Conservation (phyloP, 2,113 vertebrate species). For the Macrotis lagotis region DNA sequence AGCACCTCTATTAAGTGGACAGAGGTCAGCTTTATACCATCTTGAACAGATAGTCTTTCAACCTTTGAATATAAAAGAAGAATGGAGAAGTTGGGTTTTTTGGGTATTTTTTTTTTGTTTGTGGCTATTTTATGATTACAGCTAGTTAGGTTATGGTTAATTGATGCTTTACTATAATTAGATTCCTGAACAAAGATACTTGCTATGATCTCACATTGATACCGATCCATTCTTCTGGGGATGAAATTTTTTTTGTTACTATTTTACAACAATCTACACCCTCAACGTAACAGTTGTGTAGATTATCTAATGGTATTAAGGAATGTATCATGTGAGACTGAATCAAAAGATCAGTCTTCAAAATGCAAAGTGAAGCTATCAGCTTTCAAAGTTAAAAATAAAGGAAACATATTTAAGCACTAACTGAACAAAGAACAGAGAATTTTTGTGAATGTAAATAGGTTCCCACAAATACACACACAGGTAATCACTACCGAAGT, state of each 20-base stretch:
- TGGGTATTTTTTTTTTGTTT: not conserved
- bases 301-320: slow-evolving; percentile 18
- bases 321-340: not conserved
- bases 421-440: not conserved
- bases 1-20: not conserved
- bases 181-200: slow-evolving; percentile 30
- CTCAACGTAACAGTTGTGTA: not conserved
- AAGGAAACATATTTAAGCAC: not conserved
- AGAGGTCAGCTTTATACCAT: not conserved
- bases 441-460: slow-evolving; percentile 5
- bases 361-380: not conserved
- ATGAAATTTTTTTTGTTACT: not conserved
- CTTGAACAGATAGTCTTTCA: not conserved
- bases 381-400: not conserved
- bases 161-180: slow-evolving; percentile 12
- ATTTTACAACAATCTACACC: not conserved
- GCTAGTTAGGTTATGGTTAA: not conserved
- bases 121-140: not conserved
- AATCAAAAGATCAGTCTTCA: not conserved
- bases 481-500: not conserved
- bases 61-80: not conserved
- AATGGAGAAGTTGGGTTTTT: not conserved
- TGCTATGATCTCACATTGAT: not conserved
- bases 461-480: not conserved
- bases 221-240: not conserved